These are phyloP conservation scores for Premnoplex brunnescens DNA, from an alignment of 2,797 vertebrate species.

Conservation along the genomic window DNA sequence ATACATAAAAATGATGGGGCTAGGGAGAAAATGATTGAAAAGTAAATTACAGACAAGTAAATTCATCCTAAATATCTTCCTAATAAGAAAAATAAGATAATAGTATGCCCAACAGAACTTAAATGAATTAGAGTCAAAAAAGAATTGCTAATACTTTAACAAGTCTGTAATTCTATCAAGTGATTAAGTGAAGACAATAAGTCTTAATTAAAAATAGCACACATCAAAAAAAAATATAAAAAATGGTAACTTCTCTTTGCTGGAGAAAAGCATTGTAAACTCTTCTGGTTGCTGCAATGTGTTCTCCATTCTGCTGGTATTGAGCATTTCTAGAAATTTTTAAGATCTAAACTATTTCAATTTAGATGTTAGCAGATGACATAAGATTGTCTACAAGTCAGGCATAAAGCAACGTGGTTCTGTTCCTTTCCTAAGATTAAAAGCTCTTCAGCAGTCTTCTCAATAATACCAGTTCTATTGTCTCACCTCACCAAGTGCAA, in stretches of 20 bases:
- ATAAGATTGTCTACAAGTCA: not conserved
- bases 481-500: not conserved
- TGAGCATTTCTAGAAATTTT: not conserved
- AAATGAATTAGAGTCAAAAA: not conserved
- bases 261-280: not conserved
- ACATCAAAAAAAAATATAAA: not conserved
- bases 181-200: not conserved
- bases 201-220: not conserved
- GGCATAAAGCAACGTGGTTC: not conserved
- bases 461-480: not conserved
- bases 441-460: not conserved
- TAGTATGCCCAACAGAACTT: not conserved
- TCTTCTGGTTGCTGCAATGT: not conserved
- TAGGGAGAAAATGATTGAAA: not conserved
- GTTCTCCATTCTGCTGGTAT: not conserved
- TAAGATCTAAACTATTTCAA: not conserved
- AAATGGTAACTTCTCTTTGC: not conserved
- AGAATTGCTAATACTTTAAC: not conserved
- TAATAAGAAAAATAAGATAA: not conserved
- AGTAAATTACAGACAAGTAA: not conserved
- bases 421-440: not conserved
- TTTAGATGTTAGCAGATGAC: not conserved
- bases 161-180: not conserved
- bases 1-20: not conserved
- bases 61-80: not conserved